Conservation (phyloP, 2,113 vertebrate genomes). For the Miniopterus natalensis region DNA sequence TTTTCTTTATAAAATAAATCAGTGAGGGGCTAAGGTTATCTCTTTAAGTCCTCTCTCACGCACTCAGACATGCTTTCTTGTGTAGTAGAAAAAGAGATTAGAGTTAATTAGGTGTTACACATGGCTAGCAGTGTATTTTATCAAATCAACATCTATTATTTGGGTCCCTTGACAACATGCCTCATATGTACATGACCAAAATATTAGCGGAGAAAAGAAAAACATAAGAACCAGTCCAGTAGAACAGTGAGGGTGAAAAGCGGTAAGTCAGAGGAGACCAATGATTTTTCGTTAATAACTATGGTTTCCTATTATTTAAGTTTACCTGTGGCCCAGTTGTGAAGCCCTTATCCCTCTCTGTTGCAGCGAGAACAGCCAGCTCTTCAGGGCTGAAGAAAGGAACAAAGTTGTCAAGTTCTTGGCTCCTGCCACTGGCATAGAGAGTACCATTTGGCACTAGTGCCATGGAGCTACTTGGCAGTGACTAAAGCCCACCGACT, state of each 20-base stretch:
- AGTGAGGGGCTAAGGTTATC: neutral
- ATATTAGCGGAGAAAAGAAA: neutral
- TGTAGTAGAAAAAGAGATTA: neutral
- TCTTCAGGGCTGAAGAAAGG: neutral
- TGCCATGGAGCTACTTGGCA: neutral
- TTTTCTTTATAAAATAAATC: neutral
- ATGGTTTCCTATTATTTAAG: neutral
- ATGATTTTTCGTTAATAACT: neutral
- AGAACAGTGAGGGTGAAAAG: neutral
- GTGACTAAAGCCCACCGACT: neutral
- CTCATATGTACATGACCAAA: neutral
- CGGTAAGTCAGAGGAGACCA: neutral
- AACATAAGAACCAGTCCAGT: neutral
- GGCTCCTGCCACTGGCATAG: neutral
- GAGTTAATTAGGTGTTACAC: neutral
- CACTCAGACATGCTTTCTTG: neutral
- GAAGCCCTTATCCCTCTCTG: neutral
- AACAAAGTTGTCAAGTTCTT: neutral
- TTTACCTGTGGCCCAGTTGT: neutral
- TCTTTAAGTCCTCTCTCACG: neutral
- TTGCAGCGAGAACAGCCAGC: too few relatives aligned
- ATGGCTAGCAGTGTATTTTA: neutral
- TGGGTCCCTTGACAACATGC: neutral
- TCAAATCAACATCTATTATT: neutral
- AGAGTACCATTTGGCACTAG: neutral